Base-by-base conservation (phyloP, 1,140 invertebrate species). In the Calephelis nemesis region DNA sequence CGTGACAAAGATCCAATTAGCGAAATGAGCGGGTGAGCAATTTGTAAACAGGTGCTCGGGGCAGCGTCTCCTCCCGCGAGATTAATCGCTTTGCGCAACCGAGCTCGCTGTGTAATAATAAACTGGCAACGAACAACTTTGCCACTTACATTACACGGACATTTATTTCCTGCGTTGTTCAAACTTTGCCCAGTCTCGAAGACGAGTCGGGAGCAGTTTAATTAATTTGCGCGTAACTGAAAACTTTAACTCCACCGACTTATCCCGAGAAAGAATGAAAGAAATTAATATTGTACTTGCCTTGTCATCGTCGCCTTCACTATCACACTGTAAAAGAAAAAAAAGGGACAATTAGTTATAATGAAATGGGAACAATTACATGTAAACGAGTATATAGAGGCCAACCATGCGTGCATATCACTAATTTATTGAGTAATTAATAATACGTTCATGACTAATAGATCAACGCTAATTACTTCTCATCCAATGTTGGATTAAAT, bases 221-320 rank as follows among this genome's bases (percentile, higher is more conserved):
- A 86, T 87, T 84, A 86, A 84, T 87, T 84, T 78, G 80, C 76
- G 72, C 72, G 72, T 75, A 77, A 76, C 74, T 67, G 50, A 42
- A 65, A 42, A 58, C 54, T 58, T 45, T 58, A 58, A 58, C 54
- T 30, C 19, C 54, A 12, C 9, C 30, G 30, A 58, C 54, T 58
- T 58, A 58, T 39, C 19, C 19, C 3, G 11, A 65, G 54, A 65
- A 47, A 66, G 40, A 15, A 66, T 39, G 42, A 70, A 75, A 64
- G 65, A 67, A 75, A 76, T 75, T 76, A 74, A 82, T 71, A 75
- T 76, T 75, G 68, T 67, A 88, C 95, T 93, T 93, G 95, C 96
- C 96, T 96, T 96, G 93, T 96, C 96, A 90, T 96, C 95, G 93
- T 96, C 95, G 93, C 95, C 95, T 94, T 96, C 95, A 94, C 95